Conservation (phyloP, 1,140 invertebrate genomes). For the Drosophila micromelanica region DNA sequence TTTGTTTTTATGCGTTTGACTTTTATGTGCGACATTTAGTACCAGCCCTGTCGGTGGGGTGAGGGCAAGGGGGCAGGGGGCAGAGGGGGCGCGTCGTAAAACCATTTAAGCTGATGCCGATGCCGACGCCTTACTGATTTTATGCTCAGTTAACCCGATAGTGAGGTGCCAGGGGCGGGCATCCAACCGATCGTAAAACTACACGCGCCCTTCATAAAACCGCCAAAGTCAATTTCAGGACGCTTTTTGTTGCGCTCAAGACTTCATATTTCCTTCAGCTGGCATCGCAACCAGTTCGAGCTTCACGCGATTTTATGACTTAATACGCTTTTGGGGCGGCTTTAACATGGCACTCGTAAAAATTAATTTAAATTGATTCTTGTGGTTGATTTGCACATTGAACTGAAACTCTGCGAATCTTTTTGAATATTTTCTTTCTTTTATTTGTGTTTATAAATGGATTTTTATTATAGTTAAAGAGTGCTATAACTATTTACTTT, state of each 20-base stretch:
- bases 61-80: background rate
- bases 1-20: constrained; percentile 60
- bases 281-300: constrained; percentile 1
- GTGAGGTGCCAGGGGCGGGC: constrained; percentile 14
- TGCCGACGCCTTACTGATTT: constrained; percentile 73
- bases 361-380: constrained; percentile 70
- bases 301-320: constrained; percentile 62
- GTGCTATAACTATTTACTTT: too few relatives aligned
- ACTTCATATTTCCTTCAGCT: constrained; percentile 7
- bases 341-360: constrained; percentile 65
- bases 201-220: constrained; percentile 75
- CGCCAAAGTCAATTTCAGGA: constrained; percentile 72
- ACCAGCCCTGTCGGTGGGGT: constrained; percentile 12
- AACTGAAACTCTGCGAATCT: background rate
- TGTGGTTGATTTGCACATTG: constrained; percentile 11
- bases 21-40: constrained; percentile 66
- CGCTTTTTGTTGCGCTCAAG: constrained; percentile 23
- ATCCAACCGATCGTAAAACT: constrained; percentile 65
- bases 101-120: constrained; percentile 68
- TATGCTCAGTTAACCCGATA: constrained; percentile 76
- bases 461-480: too few relatives aligned
- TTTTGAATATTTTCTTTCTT: background rate
- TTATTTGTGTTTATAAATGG: background rate
- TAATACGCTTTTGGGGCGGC: constrained; percentile 51
- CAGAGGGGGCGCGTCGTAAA: constrained; percentile 54